A percentile compares a stretch with the other conserved stretches of the same genome.
Conservation (phyloP, 2,113 vertebrate genomes). For the Rhabdomys dilectus region DNA sequence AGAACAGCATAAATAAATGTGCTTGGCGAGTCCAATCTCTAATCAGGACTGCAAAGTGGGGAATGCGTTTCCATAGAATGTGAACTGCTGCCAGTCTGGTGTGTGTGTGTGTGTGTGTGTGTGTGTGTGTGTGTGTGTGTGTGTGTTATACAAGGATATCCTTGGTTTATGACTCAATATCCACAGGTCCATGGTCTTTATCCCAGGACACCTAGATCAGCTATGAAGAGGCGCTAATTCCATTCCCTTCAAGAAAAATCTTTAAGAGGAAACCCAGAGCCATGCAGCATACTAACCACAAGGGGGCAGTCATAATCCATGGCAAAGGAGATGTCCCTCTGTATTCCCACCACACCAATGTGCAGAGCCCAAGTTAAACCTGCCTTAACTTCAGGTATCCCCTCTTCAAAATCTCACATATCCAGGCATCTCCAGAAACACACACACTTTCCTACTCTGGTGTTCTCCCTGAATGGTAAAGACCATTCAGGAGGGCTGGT, state of each 20-base stretch:
- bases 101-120: neutral
- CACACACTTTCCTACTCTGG: too few species aligned
- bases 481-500: neutral
- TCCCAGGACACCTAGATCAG: neutral
- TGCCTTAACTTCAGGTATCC: rapidly evolving
- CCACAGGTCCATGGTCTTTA: neutral
- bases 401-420: constrained; percentile 7
- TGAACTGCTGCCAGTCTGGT: neutral
- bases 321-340: neutral
- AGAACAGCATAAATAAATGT: neutral
- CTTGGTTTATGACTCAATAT: neutral
- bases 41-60: neutral
- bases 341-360: rapidly evolving
- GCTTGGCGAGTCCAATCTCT: neutral
- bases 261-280: neutral
- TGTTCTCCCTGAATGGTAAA: neutral
- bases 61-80: neutral
- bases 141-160: neutral
- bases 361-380: neutral
- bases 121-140: neutral
- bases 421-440: neutral
- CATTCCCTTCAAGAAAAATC: constrained; percentile 20
- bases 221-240: constrained; percentile 28
- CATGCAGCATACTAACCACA: constrained; percentile 80
- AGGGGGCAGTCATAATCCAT: constrained; percentile 87